Evolutionary conservation across 1,140 invertebrate species (phyloP).

Genomic region (Argopecten irradians): DNA sequence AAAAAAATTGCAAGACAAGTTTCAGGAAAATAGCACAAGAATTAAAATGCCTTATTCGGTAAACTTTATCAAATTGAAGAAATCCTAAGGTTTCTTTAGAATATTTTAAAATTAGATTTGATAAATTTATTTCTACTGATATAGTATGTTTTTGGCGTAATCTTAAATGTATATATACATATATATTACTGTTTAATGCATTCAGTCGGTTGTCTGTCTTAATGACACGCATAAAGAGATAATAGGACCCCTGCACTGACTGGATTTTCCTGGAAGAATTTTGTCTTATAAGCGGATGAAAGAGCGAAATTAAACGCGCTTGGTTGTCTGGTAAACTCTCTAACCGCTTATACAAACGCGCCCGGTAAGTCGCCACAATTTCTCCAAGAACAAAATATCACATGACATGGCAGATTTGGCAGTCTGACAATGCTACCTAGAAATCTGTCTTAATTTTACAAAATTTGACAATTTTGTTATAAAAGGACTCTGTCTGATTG

Average conservation of each 20-base stretch:
- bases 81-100: too few relatives aligned
- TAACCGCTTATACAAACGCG: not conserved
- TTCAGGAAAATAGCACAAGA: not conserved
- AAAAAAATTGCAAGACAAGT: not conserved
- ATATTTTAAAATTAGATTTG: too few relatives aligned
- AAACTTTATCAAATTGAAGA: too few relatives aligned
- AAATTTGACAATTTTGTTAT: not conserved
- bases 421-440: not conserved
- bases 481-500: not conserved
- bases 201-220: not conserved
- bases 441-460: not conserved
- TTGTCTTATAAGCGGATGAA: not conserved
- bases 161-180: too few relatives aligned
- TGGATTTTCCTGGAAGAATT: not conserved
- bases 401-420: not conserved
- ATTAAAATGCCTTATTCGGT: not conserved
- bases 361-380: not conserved
- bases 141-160: too few relatives aligned
- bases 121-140: too few relatives aligned
- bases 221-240: not conserved
- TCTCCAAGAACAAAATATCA: not conserved
- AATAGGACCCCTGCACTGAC: not conserved
- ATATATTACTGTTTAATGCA: too few relatives aligned
- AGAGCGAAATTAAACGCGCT: not conserved
- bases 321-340: not conserved